Conservation (phyloP, 2,113 vertebrate species). For the Raja brachyura region DNA sequence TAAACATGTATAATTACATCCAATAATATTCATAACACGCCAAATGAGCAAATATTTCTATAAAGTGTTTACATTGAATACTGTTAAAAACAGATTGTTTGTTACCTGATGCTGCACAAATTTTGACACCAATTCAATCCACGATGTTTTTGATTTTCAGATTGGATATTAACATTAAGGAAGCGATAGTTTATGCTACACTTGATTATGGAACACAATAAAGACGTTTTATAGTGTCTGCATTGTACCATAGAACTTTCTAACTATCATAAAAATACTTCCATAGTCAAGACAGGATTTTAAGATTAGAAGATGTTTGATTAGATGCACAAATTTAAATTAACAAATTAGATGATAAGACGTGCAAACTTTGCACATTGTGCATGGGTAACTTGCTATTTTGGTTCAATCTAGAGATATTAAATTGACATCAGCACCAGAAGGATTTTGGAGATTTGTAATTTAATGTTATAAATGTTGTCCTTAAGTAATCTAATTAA, state of each 20-base stretch:
- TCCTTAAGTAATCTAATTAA: neutral
- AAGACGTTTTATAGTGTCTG: neutral
- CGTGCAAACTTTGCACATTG: neutral
- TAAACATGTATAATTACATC: neutral
- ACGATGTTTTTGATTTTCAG: neutral
- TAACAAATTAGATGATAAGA: neutral
- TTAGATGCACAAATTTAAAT: neutral
- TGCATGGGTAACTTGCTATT: neutral
- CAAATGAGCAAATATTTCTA: neutral
- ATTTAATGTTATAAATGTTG: neutral
- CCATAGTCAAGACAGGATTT: neutral
- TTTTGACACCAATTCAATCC: neutral
- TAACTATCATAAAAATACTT: neutral
- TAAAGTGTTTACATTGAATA: neutral
- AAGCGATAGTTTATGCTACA: neutral
- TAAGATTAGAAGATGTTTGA: no score
- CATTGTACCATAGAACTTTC: neutral
- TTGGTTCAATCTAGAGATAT: neutral
- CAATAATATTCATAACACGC: neutral
- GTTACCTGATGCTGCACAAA: neutral
- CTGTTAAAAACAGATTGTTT: neutral
- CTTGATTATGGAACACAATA: no score
- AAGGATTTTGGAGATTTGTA: neutral
- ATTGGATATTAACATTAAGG: neutral
- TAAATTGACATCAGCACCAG: neutral